Base-by-base conservation (phyloP, 2,797 vertebrate species). In the Myotis planiceps region DNA sequence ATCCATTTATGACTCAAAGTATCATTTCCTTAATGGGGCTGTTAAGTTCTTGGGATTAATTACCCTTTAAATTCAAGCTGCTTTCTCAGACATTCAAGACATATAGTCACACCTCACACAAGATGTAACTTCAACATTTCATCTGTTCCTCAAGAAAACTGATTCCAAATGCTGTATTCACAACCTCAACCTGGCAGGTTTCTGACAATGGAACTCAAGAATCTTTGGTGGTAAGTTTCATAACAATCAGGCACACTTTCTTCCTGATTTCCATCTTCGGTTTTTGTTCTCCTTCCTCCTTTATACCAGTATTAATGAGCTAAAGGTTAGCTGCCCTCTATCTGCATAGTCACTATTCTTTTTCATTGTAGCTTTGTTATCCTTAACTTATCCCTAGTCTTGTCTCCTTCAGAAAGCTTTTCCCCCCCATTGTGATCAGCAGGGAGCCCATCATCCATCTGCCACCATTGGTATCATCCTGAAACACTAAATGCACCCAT, bases 1-100 rank as follows among this genome's bases (percentile, higher is more conserved):
- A 96, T 94, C 74, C 76, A 84, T 93, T 96, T 88, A 83, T 94
- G 95, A 97, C 51, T 97, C 93, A 47, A 96, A 68, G 72, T 95
- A 58, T 96, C 94, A 95, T 95, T 95, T 93, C 94, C 89, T 90
- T 51, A 95, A 94, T 60, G 49, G 39, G 53, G 60, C 81, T 83
- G 47, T 85, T 96, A 96, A 93, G 34, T 93, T 90, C 84, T 88
- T 60, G 25, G 74, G 96, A 94, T 94, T 94, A 92, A 96, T 97
- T 96, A 90, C 29, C 32, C 55, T 96, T 86, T 80, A 29, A 92
- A 96, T 93, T 76, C 69, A 92, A 94, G 34, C 47, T 90, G 78
- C 55, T 53, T 92, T 96, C 92, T 92, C 80, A 90, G 68, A 92
- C 15, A 7, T 34, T 92, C 18, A 63, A 93, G 80, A 88, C n/a